phyloP scores from a whole-genome alignment of 1,140 invertebrate species.

The Berghia stephanieae region DNA sequence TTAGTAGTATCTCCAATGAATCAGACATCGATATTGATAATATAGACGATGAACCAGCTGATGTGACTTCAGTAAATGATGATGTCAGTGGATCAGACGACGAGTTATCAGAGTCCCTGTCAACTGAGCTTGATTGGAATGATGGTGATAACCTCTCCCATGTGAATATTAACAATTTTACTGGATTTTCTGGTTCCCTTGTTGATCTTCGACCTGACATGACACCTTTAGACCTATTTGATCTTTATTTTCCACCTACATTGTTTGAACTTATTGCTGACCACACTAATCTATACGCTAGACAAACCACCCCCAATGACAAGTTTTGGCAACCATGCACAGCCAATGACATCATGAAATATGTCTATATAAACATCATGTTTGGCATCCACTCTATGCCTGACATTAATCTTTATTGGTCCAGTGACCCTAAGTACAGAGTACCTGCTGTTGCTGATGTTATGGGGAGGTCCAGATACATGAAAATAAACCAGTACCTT shows the following conservation, averaged over 20 bases:
- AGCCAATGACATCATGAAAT: not conserved
- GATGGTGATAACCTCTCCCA: no score
- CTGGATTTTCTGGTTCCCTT: no score
- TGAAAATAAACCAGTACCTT: constrained; percentile 43
- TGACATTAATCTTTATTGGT: constrained; percentile 31
- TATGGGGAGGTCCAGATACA: constrained; percentile 31
- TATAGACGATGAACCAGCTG: no score
- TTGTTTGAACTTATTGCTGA: not conserved
- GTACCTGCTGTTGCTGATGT: constrained; percentile 32
- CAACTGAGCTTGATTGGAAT: no score
- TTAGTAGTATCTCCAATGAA: no score
- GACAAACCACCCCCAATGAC: constrained; percentile 3
- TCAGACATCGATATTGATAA: no score
- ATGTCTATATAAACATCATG: constrained; percentile 10
- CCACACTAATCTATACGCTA: constrained; percentile 11
- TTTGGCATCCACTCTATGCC: constrained; percentile 14
- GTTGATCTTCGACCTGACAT: no score
- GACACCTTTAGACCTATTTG: not conserved
- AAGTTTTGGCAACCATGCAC: not conserved
- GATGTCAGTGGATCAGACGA: no score
- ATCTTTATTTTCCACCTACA: not conserved
- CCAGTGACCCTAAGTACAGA: constrained; percentile 24
- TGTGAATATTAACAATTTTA: no score
- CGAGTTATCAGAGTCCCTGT: no score
- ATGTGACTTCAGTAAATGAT: no score